phyloP scores from a whole-genome alignment of 2,113 vertebrate species.

The Nanorana parkeri region DNA sequence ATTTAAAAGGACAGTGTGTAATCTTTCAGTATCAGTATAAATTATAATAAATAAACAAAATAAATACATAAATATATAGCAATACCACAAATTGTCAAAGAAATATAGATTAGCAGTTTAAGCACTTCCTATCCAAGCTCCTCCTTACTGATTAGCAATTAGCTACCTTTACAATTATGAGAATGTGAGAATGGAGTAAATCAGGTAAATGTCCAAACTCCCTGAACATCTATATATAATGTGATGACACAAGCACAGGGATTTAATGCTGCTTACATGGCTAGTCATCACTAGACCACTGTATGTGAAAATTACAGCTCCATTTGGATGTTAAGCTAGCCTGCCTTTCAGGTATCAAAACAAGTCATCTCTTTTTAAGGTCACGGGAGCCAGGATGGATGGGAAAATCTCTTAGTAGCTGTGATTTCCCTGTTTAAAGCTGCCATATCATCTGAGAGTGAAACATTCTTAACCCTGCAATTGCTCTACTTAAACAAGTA shows the following conservation, averaged over 20 bases:
- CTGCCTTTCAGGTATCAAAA: constrained; percentile 10
- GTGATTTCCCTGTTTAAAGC: not conserved
- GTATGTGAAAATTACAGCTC: not conserved
- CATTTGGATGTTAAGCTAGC: not conserved
- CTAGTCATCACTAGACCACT: not conserved
- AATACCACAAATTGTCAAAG: not conserved
- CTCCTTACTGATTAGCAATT: not conserved
- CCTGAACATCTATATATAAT: not conserved
- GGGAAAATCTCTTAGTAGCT: not conserved
- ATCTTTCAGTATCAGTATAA: not conserved
- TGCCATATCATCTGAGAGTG: not conserved
- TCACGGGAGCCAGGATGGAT: not conserved
- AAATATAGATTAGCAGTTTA: not conserved
- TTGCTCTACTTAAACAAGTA: not conserved
- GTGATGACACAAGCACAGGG: not conserved
- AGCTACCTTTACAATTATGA: not conserved
- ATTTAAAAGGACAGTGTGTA: no score
- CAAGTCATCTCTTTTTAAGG: not conserved
- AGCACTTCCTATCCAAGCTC: not conserved
- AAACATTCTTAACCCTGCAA: not conserved
- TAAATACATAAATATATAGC: constrained; percentile 36
- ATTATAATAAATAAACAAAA: constrained; percentile 31
- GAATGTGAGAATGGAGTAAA: not conserved
- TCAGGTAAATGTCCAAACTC: not conserved
- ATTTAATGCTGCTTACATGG: constrained; percentile 5